Evolutionary conservation across 2,888 invertebrate genomes (phyloP), one percentile per base, ranked within the genome.

Genomic region (Andrena praecox): DNA sequence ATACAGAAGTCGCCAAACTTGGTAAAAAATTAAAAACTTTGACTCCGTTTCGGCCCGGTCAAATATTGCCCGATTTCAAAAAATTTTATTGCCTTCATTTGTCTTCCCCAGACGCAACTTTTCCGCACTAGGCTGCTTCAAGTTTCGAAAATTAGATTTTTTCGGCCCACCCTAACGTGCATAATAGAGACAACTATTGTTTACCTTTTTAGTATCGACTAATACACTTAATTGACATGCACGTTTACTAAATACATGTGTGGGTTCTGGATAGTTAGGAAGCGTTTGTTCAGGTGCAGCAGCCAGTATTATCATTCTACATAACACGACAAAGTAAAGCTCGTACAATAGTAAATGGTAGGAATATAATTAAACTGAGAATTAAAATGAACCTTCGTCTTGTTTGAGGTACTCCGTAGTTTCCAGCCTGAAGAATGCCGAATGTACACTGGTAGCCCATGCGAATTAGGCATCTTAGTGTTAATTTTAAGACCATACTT

Each of bases 361-460:
- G 70, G 8, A 29, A 7, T 27, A 27, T 71, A 50, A 63, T 75
- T n/a, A 6, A 4, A 48, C 3, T 27, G 7, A 60, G 62, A 27
- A 16, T 31, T 35, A 52, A 66, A 33, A 71, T 62, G 73, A 88
- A 95, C 94, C 98, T 95, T 87, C 97, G 94, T 69, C 98, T 94
- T 0, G 97, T 97, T 93, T 98, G 98, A 2, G 98, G 97, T 2
- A 98, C 96, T 0, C 98, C 98, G 91, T 97, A 98, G 92, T 96
- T 96, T 1, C 98, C 98, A 0, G 98, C 98, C 94, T 98, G 98
- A 16, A 98, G 92, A n/a, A 98, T 95, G 0, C 97, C 98, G 91
- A 98, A 97, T 0, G 97, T 96, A 86, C 97, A 97, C 94, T 98
- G 98, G 91, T 98, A 98, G 0, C 98, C 98, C 97, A 98, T 98